Evolutionary conservation across 1,140 invertebrate species (phyloP), one percentile per base, ranked within the genome.

Genomic region (Macrocentrus cingulum): DNA sequence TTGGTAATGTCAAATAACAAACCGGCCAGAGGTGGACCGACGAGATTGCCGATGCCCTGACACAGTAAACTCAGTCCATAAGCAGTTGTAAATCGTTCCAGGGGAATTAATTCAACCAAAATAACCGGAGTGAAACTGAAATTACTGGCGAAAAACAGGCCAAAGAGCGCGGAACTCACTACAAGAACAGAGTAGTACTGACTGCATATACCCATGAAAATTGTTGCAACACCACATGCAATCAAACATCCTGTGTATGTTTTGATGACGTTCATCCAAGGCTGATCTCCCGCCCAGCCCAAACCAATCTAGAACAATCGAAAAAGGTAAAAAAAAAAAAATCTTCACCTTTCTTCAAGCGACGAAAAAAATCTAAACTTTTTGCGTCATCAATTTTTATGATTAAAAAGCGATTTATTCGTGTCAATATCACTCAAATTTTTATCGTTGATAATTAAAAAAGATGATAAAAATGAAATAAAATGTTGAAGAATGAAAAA

Each of bases 91-190:
- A 97, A 94, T 46, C 84, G 79, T 46, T 91, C 88, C 61, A 93
- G 72, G 0, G 90, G 88, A 19, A 91, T 87, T 39, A 92, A 65
- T 66, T 92, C 86, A 2, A 92, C 91, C 37, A 94, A 75, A 67
- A 95, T 93, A 63, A 91, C 89, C 0, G 92, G 91, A 0, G 91
- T 93, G 54, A 95, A 90, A 0, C 91, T 91, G 70, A 92, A 95
- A 45, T 86, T 91, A 58, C 91, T 92, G 8, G 91, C 90, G 64
- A 95, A 92, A 46, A 88, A 90, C 4, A 94, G 80, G 0, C 92
- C 92, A 70, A 94, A 95, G 9, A 89, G 75, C 0, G 84, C 81
- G 23, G 84, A 84, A 44, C 82, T 83, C 1, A 80, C 49, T 18
- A 84, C 75, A 18, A 90, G 62, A 5, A 84, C 66, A 48, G 80